Conservation (phyloP, 2,888 invertebrate species). For the Morinoia aosen region DNA sequence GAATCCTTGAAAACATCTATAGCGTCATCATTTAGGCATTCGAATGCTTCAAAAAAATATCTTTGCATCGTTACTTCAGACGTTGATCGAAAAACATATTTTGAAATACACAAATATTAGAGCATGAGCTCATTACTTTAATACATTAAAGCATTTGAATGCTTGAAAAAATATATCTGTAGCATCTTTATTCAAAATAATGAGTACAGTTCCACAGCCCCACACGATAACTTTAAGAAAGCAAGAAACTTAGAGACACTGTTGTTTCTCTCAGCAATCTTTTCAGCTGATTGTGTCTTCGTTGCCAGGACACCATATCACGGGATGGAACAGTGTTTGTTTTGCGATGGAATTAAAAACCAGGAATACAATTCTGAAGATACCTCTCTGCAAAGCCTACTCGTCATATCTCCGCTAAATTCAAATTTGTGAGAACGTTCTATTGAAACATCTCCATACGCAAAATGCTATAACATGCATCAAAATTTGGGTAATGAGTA, state of each 20-base stretch:
- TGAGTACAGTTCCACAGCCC: not conserved
- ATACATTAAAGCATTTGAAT: not conserved
- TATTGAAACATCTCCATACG: not conserved
- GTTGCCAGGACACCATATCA: not conserved
- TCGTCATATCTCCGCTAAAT: not conserved
- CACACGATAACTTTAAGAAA: not conserved
- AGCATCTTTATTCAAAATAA: not conserved
- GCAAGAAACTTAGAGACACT: conserved; percentile 1
- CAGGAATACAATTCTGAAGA: not conserved
- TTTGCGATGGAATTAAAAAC: not conserved
- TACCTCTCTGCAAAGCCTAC: not conserved
- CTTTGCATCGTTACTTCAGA: no score
- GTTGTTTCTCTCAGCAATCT: not conserved
- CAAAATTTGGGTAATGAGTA: no score
- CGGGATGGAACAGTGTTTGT: not conserved
- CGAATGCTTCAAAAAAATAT: no score
- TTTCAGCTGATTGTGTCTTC: not conserved
- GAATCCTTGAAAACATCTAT: not conserved
- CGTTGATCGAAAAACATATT: no score
- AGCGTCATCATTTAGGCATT: no score
- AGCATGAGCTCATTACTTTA: no score
- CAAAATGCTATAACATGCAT: not conserved
- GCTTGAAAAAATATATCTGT: not conserved
- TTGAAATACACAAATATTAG: no score
- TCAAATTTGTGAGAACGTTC: not conserved